Evolutionary conservation across 2,888 invertebrate genomes (phyloP).

Genomic region (Galeopsomyia nigrocyanea): DNA sequence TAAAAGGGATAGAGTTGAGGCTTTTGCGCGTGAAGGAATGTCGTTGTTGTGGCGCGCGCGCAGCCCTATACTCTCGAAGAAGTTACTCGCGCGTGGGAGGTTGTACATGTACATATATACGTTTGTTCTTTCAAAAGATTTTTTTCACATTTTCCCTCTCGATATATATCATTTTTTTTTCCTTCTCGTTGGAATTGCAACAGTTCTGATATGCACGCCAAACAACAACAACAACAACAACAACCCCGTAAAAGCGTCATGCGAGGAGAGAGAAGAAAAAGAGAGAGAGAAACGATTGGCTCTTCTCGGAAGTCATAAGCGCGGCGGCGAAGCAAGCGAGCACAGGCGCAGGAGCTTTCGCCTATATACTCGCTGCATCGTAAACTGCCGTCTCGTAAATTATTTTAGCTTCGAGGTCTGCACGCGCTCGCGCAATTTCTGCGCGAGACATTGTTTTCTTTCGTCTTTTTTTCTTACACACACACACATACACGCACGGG

Average conservation of each 20-base stretch:
- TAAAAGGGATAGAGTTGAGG: conserved; percentile 49
- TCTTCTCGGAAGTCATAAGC: conserved; percentile 44
- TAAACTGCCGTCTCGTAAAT: conserved; percentile 43
- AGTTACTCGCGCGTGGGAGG: background rate
- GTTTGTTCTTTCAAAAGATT: too few species aligned
- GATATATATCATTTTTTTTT: too few species aligned
- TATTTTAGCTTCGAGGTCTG: conserved; percentile 25
- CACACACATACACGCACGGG: too few species aligned
- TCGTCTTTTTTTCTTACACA: too few species aligned
- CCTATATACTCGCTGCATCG: conserved; percentile 18
- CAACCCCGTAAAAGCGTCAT: background rate
- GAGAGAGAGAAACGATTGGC: background rate
- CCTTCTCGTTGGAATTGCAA: too few species aligned
- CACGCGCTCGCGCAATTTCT: too few species aligned
- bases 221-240: background rate
- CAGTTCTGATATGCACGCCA: too few species aligned
- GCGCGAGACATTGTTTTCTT: too few species aligned
- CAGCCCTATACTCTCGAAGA: conserved; percentile 52
- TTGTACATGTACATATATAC: too few species aligned
- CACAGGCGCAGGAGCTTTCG: conserved; percentile 20
- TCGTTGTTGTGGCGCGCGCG: conserved; percentile 65
- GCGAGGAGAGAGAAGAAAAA: conserved; percentile 1
- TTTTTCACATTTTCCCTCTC: too few species aligned
- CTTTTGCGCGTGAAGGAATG: conserved; percentile 63
- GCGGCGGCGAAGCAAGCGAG: too few species aligned